A percentile compares a stretch with the other conserved stretches of the same genome.
phyloP scores from a whole-genome alignment of 2,888 invertebrate species.

The Drosophila subsilvestris region DNA sequence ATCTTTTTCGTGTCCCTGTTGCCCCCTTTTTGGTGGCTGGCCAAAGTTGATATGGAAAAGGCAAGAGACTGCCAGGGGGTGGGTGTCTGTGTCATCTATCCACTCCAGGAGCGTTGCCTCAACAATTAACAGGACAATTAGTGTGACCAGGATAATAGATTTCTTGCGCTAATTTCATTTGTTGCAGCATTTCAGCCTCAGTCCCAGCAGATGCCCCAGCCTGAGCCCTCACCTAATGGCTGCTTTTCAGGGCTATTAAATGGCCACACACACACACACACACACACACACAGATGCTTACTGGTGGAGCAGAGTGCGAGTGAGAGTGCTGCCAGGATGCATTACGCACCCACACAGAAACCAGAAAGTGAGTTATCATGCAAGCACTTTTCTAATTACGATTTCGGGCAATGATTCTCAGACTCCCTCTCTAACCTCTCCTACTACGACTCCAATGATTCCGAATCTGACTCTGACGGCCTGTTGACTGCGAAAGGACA shows the following conservation, averaged over 20 bases:
- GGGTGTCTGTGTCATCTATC: too few species aligned
- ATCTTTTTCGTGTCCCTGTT: conserved; percentile 45
- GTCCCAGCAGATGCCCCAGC: background rate
- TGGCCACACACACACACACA: conserved; percentile 6
- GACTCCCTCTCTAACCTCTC: conserved; percentile 12
- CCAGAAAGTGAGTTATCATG: conserved; percentile 73
- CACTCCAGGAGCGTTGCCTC: conserved; percentile 5
- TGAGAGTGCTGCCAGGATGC: conserved; percentile 11
- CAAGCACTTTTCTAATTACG: conserved; percentile 78
- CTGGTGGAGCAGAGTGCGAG: background rate
- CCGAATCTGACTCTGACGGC: conserved; percentile 45
- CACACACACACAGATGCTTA: background rate
- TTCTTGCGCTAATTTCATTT: conserved; percentile 58
- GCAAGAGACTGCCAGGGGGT: background rate
- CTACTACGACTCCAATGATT: conserved; percentile 1
- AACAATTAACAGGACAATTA: conserved; percentile 68
- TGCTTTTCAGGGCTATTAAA: conserved; percentile 62
- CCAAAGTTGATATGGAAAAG: conserved; percentile 21
- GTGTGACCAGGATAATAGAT: conserved; percentile 64
- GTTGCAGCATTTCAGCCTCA: conserved; percentile 21
- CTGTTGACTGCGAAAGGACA: conserved; percentile 50
- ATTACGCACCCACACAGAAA: conserved; percentile 12
- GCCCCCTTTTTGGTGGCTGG: conserved; percentile 14
- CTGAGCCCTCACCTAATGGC: conserved; percentile 45
- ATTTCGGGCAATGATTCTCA: conserved; percentile 44